A percentile compares a stretch with the other conserved stretches of the same genome.
Evolutionary conservation across 2,797 vertebrate genomes (phyloP).

Genomic region (Rhinophrynus dorsalis): DNA sequence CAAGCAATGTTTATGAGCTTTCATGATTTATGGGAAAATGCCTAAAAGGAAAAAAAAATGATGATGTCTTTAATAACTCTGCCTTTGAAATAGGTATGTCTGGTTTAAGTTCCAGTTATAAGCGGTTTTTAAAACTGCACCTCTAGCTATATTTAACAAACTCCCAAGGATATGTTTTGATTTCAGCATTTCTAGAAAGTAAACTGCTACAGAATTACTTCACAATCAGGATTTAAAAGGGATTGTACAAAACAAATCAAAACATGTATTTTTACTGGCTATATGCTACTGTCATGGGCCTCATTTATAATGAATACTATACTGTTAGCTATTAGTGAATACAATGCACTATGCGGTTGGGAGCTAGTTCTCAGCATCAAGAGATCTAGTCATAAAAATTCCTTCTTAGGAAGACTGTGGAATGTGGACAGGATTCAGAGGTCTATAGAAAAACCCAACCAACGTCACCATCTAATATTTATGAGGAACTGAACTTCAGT

Average conservation of each 20-base stretch:
- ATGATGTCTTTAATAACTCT: too few relatives aligned
- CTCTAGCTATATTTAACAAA: neutral
- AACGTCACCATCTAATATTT: slow-evolving; percentile 69
- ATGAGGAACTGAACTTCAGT: slow-evolving; percentile 61
- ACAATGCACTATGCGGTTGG: slow-evolving; percentile 43
- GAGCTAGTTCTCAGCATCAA: slow-evolving; percentile 25
- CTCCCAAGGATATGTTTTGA: neutral
- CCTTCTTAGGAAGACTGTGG: slow-evolving; percentile 50
- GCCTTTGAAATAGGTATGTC: too few relatives aligned
- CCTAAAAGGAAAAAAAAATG: too few relatives aligned
- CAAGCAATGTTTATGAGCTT: too few relatives aligned
- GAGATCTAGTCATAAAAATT: slow-evolving; percentile 47
- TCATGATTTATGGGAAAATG: too few relatives aligned
- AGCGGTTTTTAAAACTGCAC: neutral
- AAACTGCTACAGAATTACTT: neutral
- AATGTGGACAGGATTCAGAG: slow-evolving; percentile 55
- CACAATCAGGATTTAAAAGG: neutral
- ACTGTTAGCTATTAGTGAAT: slow-evolving; percentile 32
- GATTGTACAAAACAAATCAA: neutral
- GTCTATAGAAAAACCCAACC: slow-evolving; percentile 60
- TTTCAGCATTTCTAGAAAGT: neutral
- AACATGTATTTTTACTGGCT: neutral
- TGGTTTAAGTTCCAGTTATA: too few relatives aligned
- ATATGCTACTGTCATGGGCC: neutral
- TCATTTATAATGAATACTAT: slow-evolving; percentile 21